Conservation (phyloP, 2,797 vertebrate genomes). For the Pyrocephalus nanus region DNA sequence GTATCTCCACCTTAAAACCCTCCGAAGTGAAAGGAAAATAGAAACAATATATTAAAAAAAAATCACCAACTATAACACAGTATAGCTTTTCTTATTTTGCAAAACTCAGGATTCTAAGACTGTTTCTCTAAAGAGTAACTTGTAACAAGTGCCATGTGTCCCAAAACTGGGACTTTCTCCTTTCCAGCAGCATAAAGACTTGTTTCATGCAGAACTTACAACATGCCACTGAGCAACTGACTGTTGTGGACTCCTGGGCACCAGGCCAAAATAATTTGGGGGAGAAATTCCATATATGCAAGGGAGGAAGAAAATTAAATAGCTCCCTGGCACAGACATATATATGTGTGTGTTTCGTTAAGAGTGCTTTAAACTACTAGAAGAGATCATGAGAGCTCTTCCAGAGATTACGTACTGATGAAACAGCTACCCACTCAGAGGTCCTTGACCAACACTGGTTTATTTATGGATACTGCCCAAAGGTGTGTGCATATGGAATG, state of each 20-base stretch:
- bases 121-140: neutral
- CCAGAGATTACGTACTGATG: neutral
- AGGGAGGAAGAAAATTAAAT: neutral
- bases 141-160: neutral
- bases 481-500: neutral
- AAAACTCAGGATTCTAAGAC: neutral
- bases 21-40: neutral
- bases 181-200: neutral
- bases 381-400: neutral
- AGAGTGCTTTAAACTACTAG: neutral
- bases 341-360: neutral
- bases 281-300: slow-evolving; percentile 4
- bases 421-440: neutral
- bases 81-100: neutral
- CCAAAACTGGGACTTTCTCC: neutral
- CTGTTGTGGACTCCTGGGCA: neutral
- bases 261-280: neutral
- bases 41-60: neutral
- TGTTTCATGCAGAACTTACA: neutral
- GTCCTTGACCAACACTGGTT: neutral
- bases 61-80: neutral
- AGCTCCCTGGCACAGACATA: neutral
- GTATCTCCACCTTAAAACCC: neutral
- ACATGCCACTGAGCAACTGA: neutral
- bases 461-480: neutral